Conservation (phyloP, 2,888 invertebrate genomes). For the Stenichneumon culpator region DNA sequence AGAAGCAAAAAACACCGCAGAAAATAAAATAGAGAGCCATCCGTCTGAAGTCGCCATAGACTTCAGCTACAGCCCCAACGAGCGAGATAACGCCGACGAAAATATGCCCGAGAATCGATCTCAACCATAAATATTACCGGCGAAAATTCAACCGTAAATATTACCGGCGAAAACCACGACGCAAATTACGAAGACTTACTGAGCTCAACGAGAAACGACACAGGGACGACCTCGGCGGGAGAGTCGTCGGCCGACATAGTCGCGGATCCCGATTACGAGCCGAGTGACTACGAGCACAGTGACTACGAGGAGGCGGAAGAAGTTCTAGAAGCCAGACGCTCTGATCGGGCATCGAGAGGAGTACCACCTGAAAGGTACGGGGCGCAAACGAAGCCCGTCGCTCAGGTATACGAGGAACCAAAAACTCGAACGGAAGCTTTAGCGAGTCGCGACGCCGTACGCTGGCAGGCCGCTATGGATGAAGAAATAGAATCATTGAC, state of each 20-base stretch:
- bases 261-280: conserved; percentile 9
- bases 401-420: conserved; percentile 28
- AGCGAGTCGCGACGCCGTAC: conserved; percentile 25
- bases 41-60: background rate
- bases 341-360: conserved; percentile 30
- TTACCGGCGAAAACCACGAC: no score
- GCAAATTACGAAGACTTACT: background rate
- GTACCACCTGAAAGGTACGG: conserved; percentile 29
- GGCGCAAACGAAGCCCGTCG: background rate
- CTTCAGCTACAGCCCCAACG: background rate
- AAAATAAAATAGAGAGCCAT: no score
- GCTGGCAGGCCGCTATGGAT: conserved; percentile 70
- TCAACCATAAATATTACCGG: no score
- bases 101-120: background rate
- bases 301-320: conserved; percentile 10
- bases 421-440: conserved; percentile 53
- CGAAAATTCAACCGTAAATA: no score
- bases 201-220: background rate
- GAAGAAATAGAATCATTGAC: conserved; percentile 66
- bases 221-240: background rate
- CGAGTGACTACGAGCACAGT: no score
- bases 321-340: conserved; percentile 1
- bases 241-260: background rate
- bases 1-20: background rate
- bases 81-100: background rate